Base-by-base conservation (phyloP, 2,888 invertebrate genomes). In the Pterostichus niger region DNA sequence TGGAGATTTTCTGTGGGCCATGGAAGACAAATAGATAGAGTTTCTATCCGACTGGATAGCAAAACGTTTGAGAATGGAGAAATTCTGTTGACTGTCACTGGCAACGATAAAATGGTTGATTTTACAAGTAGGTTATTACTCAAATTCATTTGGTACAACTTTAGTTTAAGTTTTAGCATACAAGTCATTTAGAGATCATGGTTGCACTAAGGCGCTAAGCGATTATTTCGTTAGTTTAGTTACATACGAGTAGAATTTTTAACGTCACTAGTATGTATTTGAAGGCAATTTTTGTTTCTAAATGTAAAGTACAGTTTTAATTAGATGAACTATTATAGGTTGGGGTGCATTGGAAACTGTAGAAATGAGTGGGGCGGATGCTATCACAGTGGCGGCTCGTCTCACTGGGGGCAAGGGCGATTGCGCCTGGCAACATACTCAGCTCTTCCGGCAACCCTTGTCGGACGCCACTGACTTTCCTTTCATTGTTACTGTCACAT, bases 401-500 rank as follows among this genome's bases (percentile, higher is more conserved):
- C 88, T 98, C 82, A 89, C 88, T 0, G 96, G 95, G n/a, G 98
- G 98, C 0, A 89, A 90, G 59, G 97, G 97, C 0, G 91, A 92
- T 75, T 88, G 90, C 56, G 94, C 96, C 0, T 99, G 98, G 98
- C 99, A 99, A 88, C 98, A 99, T 89, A 94, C 98, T 6, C 99
- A 99, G 90, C 91, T 99, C n/a, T 98, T 97, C 90, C 92, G 99
- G 9, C 95, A 44, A 13, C 17, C 68, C 17, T 40, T 71, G 3
- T 13, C 15, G 56, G 40, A 71, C 68, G 68, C 44, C n/a, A 86
- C 86, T 5, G 90, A 90, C 11, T 91, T 88, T 88, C 91, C 91
- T 46, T 91, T 92, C 86, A 76, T 76, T 84, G 64, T 87, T 68
- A 84, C 15, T 31, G 44, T 86, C 49, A 84, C 84, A 46, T 85